Evolutionary conservation across 2,113 vertebrate genomes (phyloP), one percentile per base, ranked within the genome.

Genomic region (Hemichromis elongatus): DNA sequence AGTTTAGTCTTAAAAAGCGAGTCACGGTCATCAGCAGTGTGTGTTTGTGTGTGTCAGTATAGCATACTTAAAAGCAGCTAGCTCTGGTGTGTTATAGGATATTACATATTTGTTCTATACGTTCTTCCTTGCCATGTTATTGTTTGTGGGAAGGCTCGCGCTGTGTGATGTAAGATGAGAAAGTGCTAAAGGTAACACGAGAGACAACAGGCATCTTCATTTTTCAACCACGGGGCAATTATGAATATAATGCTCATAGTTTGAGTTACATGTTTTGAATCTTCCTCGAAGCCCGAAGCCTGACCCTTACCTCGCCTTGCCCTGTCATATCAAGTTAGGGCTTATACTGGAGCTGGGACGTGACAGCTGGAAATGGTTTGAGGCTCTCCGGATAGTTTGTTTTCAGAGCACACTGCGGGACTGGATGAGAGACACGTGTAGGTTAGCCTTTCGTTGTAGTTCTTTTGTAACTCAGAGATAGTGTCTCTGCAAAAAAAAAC

Each of bases 311-410:
- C 93, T 95, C 81, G 73, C 90, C 92, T 90, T 88, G 91, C 94
- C 92, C 92, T 55, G 87, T 93, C 92, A 90, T 90, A 94, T 95
- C 94, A 85, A 89, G 86, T 95, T 94, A 94, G 92, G 88, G 85
- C 66, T 80, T 63, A 26, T 45, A 83, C 57, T 52, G 63, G 85
- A 83, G 88, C 45, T 24, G 77, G 85, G 88, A 94, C 78, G 89
- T 91, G 95, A 96, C 96, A 96, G 95, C 95, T 96, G 95, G 95
- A 95, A 96, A 91, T 95, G 91, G 92, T 96, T 96, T 91, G 92
- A 93, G 93, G 90, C 86, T 86, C 91, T 93, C 77, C 11, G 84
- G 85, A 94, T 89, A 86, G 93, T 94, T 96, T 95, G 94, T 94
- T 94, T 95, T 95, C 88, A 92, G 88, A 91, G 88, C 79, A 80